phyloP scores from a whole-genome alignment of 2,797 vertebrate genomes.

The Crypturellus tataupa region DNA sequence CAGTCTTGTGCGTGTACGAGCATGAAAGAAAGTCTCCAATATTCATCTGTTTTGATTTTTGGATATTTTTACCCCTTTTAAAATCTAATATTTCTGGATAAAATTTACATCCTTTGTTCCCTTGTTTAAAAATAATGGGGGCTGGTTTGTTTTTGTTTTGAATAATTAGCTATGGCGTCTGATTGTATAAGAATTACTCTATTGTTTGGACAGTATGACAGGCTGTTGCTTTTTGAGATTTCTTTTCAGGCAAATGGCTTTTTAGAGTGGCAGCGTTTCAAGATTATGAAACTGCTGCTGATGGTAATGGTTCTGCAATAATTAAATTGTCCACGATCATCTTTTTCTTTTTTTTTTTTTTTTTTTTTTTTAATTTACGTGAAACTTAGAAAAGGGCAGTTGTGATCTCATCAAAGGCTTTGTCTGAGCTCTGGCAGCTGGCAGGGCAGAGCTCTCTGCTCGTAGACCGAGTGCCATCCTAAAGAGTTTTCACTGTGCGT shows the following conservation, averaged over 20 bases:
- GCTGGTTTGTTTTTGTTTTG: slow-evolving; percentile 47
- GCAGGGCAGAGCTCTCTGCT: slow-evolving; percentile 49
- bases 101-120: slow-evolving; percentile 67
- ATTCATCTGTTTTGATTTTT: slow-evolving; percentile 66
- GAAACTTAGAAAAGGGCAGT: slow-evolving; percentile 61
- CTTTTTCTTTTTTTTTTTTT: slow-evolving; percentile 45
- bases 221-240: slow-evolving; percentile 60
- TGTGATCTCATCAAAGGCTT: slow-evolving; percentile 75
- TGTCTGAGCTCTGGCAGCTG: slow-evolving; percentile 75
- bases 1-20: neutral
- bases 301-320: slow-evolving; percentile 66
- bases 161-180: slow-evolving; percentile 65
- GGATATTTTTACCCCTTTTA: slow-evolving; percentile 64
- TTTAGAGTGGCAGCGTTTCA: slow-evolving; percentile 62
- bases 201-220: slow-evolving; percentile 66
- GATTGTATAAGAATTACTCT: slow-evolving; percentile 71
- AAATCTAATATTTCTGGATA: slow-evolving; percentile 69
- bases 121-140: slow-evolving; percentile 37
- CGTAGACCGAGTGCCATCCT: slow-evolving; percentile 47
- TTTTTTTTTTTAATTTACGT: neutral
- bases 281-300: slow-evolving; percentile 44
- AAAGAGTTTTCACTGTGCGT: slow-evolving; percentile 53
- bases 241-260: slow-evolving; percentile 47
- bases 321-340: slow-evolving; percentile 71
- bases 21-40: neutral